phyloP scores from a whole-genome alignment of 1,140 invertebrate genomes.

The Glomeris maerens region DNA sequence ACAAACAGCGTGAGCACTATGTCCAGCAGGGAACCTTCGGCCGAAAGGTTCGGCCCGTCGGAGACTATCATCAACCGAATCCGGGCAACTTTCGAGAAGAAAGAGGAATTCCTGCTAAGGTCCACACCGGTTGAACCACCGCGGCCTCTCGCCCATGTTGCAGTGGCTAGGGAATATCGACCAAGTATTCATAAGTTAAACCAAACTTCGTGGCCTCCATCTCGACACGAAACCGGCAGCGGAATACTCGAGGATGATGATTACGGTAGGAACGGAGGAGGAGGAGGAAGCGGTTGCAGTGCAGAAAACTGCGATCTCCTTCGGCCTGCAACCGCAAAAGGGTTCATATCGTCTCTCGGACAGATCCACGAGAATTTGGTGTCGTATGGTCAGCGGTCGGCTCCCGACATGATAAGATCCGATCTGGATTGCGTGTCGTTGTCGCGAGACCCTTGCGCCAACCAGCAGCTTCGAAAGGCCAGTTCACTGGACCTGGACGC shows the following conservation, averaged over 20 bases:
- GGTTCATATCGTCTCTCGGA: conserved; percentile 42
- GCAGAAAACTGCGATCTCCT: too few species aligned
- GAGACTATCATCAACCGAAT: conserved; percentile 36
- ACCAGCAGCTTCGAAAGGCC: conserved; percentile 12
- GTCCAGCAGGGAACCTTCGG: background rate
- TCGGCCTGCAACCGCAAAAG: too few species aligned
- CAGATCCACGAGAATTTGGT: conserved; percentile 45
- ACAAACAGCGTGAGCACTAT: too few species aligned
- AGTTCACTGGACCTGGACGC: conserved; percentile 7
- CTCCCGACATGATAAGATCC: conserved; percentile 9
- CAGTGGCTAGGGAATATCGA: too few species aligned
- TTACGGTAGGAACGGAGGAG: too few species aligned
- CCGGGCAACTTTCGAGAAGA: conserved; percentile 66
- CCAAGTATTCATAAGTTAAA: too few species aligned
- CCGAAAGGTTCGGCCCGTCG: background rate
- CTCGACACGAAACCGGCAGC: too few species aligned
- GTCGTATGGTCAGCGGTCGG: conserved; percentile 23
- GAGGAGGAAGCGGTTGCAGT: too few species aligned
- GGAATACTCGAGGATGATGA: too few species aligned
- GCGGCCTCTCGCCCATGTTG: too few species aligned
- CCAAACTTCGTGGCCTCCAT: too few species aligned
- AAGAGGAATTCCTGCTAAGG: conserved; percentile 66
- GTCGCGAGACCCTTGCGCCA: conserved; percentile 15
- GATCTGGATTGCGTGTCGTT: conserved; percentile 11
- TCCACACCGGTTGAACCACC: background rate